These are phyloP conservation scores for Danaus melanippus DNA, from an alignment of 1,140 invertebrate genomes.

Conservation along the genomic window DNA sequence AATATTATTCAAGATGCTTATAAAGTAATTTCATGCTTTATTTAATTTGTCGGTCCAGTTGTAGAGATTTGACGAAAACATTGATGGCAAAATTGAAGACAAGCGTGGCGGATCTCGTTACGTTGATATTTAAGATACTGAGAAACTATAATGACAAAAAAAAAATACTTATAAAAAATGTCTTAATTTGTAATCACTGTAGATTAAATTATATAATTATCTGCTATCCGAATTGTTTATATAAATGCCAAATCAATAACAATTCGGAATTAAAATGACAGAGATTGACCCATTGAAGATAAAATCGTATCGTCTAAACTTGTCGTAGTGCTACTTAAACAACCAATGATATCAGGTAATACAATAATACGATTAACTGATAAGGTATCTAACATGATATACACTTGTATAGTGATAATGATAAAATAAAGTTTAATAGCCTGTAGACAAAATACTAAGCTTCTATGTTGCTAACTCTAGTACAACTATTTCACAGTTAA, in stretches of 20 bases:
- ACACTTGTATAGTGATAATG: conserved; percentile 42
- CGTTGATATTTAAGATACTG: conserved; percentile 12
- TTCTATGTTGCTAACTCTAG: too few relatives aligned
- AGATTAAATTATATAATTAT: conserved; percentile 27
- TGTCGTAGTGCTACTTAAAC: conserved; percentile 14
- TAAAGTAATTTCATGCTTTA: conserved; percentile 37
- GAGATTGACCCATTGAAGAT: conserved; percentile 37
- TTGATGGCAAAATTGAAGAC: conserved; percentile 42
- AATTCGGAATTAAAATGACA: conserved; percentile 20
- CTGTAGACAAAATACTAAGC: conserved; percentile 19
- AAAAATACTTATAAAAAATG: conserved; percentile 32
- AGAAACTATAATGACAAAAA: conserved; percentile 20
- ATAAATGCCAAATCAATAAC: too few relatives aligned
- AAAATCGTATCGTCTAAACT: conserved; percentile 41
- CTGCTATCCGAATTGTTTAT: too few relatives aligned
- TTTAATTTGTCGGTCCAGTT: conserved; percentile 32
- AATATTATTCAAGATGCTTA: neutral
- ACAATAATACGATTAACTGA: conserved; percentile 52
- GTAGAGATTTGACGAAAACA: conserved; percentile 40
- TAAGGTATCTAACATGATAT: conserved; percentile 54
- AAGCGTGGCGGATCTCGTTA: conserved; percentile 46
- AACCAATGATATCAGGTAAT: conserved; percentile 24
- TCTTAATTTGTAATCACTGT: conserved; percentile 28
- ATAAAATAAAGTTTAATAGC: conserved; percentile 60
- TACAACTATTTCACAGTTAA: too few relatives aligned